Percentiles rank a stretch among this genome's conserved stretches.
phyloP scores from a whole-genome alignment of 2,888 invertebrate genomes.

The Pandemis corylana region DNA sequence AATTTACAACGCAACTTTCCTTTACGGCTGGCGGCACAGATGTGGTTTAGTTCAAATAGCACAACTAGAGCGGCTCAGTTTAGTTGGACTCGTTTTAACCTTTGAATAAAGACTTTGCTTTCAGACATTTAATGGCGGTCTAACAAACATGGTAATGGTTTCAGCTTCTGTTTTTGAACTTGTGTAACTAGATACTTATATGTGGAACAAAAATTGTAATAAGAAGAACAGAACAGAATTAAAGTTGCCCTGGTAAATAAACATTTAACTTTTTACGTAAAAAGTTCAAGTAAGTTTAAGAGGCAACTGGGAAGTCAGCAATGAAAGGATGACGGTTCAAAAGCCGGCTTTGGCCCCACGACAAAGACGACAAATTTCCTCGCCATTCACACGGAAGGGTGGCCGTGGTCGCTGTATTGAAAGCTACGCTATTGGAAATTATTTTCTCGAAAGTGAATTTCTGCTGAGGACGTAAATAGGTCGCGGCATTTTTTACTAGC shows the following conservation, averaged over 20 bases:
- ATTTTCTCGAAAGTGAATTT: constrained; percentile 66
- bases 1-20: constrained; percentile 51
- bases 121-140: constrained; percentile 48
- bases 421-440: constrained; percentile 67
- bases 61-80: constrained; percentile 52
- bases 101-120: constrained; percentile 51
- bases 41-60: constrained; percentile 52
- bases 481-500: constrained; percentile 66
- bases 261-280: constrained; percentile 34
- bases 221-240: constrained; percentile 7
- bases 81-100: constrained; percentile 52
- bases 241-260: constrained; percentile 21
- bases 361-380: constrained; percentile 70
- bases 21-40: constrained; percentile 40
- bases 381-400: constrained; percentile 65
- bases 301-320: constrained; percentile 48
- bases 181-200: neutral
- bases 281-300: constrained; percentile 38
- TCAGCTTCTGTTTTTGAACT: neutral
- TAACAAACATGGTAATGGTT: constrained; percentile 8
- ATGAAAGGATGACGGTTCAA: constrained; percentile 56
- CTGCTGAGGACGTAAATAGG: constrained; percentile 74
- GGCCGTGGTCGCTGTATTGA: constrained; percentile 55
- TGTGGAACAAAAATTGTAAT: constrained; percentile 10
- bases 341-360: constrained; percentile 52